Conservation (phyloP, 1,140 invertebrate species). For the Leptonema lineaticorne region DNA sequence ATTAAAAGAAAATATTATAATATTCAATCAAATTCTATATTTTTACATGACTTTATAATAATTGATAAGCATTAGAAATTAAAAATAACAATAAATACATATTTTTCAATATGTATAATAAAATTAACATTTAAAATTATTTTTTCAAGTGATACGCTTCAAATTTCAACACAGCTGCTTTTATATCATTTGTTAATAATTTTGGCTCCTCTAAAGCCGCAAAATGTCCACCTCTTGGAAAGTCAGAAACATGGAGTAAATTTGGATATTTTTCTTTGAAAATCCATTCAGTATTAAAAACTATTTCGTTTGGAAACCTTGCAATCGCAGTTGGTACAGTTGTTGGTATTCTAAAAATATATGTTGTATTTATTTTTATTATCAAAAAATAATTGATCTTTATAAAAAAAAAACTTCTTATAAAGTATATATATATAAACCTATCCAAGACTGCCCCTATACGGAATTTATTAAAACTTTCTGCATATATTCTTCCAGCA, state of each 20-base stretch:
- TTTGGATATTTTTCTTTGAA: slow-evolving; percentile 63
- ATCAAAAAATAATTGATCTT: slow-evolving; percentile 16
- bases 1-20: no score
- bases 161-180: slow-evolving; percentile 47
- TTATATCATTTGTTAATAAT: slow-evolving; percentile 65
- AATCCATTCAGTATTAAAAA: slow-evolving; percentile 59
- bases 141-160: slow-evolving; percentile 18
- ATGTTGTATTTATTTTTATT: background rate
- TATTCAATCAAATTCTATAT: no score
- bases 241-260: slow-evolving; percentile 62
- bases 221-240: slow-evolving; percentile 79
- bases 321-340: slow-evolving; percentile 66
- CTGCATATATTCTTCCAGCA: slow-evolving; percentile 63
- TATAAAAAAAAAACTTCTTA: background rate
- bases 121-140: background rate
- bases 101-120: background rate
- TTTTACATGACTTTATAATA: no score
- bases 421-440: background rate
- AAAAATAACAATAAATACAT: no score
- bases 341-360: slow-evolving; percentile 62
- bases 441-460: slow-evolving; percentile 35
- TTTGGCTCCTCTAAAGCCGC: slow-evolving; percentile 78
- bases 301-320: slow-evolving; percentile 65
- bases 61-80: no score
- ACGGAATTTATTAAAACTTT: slow-evolving; percentile 54